Evolutionary conservation across 2,888 invertebrate species (phyloP).

Genomic region (Melanchra persicariae): DNA sequence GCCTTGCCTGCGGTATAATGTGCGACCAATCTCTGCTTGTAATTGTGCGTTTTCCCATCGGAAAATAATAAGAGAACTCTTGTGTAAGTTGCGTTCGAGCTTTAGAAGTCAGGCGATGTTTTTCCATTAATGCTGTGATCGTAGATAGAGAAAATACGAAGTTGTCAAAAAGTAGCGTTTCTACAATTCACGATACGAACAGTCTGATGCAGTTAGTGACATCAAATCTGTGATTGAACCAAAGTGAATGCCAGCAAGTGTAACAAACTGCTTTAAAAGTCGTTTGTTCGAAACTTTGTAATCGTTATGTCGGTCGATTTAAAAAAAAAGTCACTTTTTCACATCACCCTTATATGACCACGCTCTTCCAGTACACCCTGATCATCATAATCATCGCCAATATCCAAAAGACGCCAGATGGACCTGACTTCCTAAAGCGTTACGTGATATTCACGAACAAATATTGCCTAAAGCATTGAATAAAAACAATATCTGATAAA

Average conservation of each 20-base stretch:
- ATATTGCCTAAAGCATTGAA: neutral
- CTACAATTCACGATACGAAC: neutral
- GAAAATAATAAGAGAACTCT: slow-evolving; percentile 44
- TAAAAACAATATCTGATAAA: neutral
- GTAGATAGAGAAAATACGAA: neutral
- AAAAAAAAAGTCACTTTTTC: too few relatives aligned
- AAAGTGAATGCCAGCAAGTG: too few relatives aligned
- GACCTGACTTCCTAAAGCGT: neutral
- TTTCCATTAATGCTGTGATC: slow-evolving; percentile 10
- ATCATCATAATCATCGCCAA: neutral
- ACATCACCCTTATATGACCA: too few relatives aligned
- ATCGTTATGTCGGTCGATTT: too few relatives aligned
- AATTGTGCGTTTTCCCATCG: slow-evolving; percentile 51
- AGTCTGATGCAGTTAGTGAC: too few relatives aligned
- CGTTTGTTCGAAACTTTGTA: too few relatives aligned
- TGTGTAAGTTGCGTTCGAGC: slow-evolving; percentile 4
- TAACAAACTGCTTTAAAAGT: too few relatives aligned
- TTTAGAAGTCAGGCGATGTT: slow-evolving; percentile 27
- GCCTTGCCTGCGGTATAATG: slow-evolving; percentile 34
- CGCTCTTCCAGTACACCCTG: too few relatives aligned
- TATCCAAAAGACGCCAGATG: neutral
- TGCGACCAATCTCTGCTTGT: slow-evolving; percentile 21
- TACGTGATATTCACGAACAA: neutral
- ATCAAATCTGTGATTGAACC: too few relatives aligned
- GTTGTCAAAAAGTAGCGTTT: neutral